These are phyloP conservation scores for Pinna nobilis DNA, from an alignment of 1,140 invertebrate genomes.

Conservation along the genomic window DNA sequence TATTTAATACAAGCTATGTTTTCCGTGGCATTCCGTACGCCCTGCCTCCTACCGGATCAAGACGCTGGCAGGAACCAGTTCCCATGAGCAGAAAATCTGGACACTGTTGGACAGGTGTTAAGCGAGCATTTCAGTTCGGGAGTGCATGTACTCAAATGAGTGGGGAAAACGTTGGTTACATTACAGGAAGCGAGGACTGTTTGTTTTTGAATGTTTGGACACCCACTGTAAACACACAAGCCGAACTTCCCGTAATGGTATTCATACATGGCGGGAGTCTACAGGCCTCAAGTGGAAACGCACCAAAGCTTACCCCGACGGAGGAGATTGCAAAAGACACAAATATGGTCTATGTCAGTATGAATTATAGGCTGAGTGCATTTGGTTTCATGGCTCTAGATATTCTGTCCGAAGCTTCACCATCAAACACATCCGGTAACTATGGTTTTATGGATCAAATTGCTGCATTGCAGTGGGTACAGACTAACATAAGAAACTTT, in stretches of 20 bases:
- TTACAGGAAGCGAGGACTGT: constrained; percentile 62
- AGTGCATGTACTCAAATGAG: constrained; percentile 41
- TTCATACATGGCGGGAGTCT: constrained; percentile 87
- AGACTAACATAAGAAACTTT: constrained; percentile 51
- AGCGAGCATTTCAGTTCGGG: constrained; percentile 45
- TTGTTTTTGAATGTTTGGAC: constrained; percentile 65
- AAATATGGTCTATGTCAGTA: constrained; percentile 58
- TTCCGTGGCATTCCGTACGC: constrained; percentile 92
- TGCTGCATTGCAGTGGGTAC: constrained; percentile 51
- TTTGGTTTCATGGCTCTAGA: constrained; percentile 63
- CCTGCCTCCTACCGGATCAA: constrained; percentile 80
- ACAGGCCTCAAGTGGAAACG: constrained; percentile 73
- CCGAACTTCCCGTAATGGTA: constrained; percentile 81
- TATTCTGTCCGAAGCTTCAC: constrained; percentile 38
- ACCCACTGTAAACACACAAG: constrained; percentile 45
- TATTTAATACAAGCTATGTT: constrained; percentile 82
- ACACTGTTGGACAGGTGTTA: constrained; percentile 55
- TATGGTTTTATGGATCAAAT: constrained; percentile 59
- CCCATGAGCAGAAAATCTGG: not conserved
- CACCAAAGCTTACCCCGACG: constrained; percentile 66
- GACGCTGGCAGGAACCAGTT: constrained; percentile 81
- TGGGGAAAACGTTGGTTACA: not conserved
- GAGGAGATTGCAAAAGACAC: constrained; percentile 78
- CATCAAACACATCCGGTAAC: constrained; percentile 43
- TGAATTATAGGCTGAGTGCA: constrained; percentile 63